Base-by-base conservation (phyloP, 2,113 vertebrate species). In the Pelusios castaneus region DNA sequence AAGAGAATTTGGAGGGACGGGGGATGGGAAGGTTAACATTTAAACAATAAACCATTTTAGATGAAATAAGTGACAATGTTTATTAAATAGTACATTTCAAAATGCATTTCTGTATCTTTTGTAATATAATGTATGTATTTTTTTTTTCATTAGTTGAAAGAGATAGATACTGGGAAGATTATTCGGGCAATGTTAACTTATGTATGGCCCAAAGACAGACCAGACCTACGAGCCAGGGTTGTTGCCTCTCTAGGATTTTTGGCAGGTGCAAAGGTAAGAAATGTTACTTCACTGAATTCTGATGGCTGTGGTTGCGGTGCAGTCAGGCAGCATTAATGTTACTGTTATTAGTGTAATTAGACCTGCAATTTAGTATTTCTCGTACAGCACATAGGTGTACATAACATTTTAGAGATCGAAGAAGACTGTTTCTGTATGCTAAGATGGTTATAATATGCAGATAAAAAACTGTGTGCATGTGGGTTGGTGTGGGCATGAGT, bases 131-230 rank as follows among this genome's bases (percentile, higher is more conserved):
- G 14, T 7, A 21, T 79, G 9, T 96, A 41, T 96, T 60, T 97
- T 94, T 82, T 84, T 56, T 94, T 76, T 91, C 47, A 54, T 92
- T 70, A 99, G 99, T 96, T 99, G 94, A 99, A 98, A 80, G 99
- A 99, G 90, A 98, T 99, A 41, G 98, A 99, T 97, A 98, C 98
- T 91, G 58, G 95, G 79, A 98, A 98, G 97, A 99, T 99, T 93
- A 95, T 99, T 80, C 97, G 97, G 95, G 99, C 99, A 0, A 99
- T 99, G 99, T 92, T 99, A 88, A 98, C 99, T 11, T 99, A 99
- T 0, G 99, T 99, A 88, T 99, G 99, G 99, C 99, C 99, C 81
- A 99, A 98, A 84, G 98, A 99, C 91, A 97, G 99, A 94, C 99
- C 99, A 12, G 99, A 99, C 97, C 98, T 99, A 9, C 97, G 99